These are phyloP conservation scores for Drosophila pseudotalamancana DNA, from an alignment of 2,888 invertebrate species.

Conservation along the genomic window DNA sequence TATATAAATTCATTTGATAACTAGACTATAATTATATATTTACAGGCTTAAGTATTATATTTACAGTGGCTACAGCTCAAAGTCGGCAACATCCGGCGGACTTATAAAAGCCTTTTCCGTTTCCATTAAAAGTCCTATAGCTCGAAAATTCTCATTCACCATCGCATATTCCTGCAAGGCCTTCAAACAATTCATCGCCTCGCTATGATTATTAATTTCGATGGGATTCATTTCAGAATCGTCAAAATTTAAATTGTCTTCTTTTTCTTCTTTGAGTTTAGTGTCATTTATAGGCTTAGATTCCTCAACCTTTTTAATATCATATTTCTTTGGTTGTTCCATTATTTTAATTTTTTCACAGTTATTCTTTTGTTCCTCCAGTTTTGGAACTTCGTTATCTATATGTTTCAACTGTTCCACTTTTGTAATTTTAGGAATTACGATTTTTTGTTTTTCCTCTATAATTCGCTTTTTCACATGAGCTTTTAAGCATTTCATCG, in stretches of 20 bases:
- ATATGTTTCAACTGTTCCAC: neutral
- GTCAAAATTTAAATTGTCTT: neutral
- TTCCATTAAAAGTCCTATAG: constrained; percentile 79
- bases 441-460: neutral
- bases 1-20: no score
- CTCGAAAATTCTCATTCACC: constrained; percentile 78
- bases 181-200: constrained; percentile 57
- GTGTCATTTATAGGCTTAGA: neutral
- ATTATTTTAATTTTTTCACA: no score
- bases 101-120: constrained; percentile 72
- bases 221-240: neutral
- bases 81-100: constrained; percentile 44
- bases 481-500: neutral
- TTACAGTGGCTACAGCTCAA: constrained; percentile 30
- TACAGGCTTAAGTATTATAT: neutral
- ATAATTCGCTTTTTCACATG: constrained; percentile 9
- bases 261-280: neutral
- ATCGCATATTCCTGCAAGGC: constrained; percentile 80
- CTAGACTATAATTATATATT: neutral
- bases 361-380: neutral
- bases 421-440: neutral
- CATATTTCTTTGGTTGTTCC: neutral
- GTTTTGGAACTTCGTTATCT: neutral
- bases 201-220: constrained; percentile 11
- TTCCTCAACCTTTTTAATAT: neutral